Conservation (phyloP, 2,888 invertebrate genomes). For the Morpho helenor region DNA sequence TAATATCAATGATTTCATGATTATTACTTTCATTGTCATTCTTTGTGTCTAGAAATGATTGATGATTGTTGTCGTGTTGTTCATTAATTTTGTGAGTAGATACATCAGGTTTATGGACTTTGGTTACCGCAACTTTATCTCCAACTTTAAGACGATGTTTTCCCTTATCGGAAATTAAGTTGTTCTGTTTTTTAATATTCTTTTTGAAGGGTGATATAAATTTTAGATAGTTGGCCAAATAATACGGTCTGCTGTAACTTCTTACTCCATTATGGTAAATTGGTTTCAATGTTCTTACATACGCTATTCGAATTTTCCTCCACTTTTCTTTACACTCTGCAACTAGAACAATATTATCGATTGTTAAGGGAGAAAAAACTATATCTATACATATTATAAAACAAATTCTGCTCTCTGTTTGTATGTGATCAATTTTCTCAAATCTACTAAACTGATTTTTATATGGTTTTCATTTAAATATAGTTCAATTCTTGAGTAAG, state of each 20-base stretch:
- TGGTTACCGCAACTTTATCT: neutral
- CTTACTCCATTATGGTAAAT: neutral
- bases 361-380: neutral
- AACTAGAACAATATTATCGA: slow-evolving; percentile 1
- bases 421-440: too few relatives aligned
- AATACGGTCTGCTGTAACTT: neutral
- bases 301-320: slow-evolving; percentile 11
- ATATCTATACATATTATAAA: neutral
- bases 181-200: neutral
- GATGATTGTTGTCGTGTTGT: neutral
- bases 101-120: neutral
- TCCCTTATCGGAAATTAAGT: neutral
- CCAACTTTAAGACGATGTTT: neutral
- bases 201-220: slow-evolving; percentile 1
- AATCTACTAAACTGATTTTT: too few relatives aligned
- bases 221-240: slow-evolving; percentile 5
- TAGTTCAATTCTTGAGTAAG: too few relatives aligned
- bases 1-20: neutral
- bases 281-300: slow-evolving; percentile 8
- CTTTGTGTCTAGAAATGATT: neutral
- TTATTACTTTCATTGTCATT: neutral
- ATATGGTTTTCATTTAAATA: too few relatives aligned
- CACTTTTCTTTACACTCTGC: slow-evolving; percentile 5
- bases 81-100: neutral
- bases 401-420: too few relatives aligned